A percentile compares a stretch with the other conserved stretches of the same genome.
Evolutionary conservation across 2,888 invertebrate genomes (phyloP).

Genomic region (Lepidocyrtoides sp.): DNA sequence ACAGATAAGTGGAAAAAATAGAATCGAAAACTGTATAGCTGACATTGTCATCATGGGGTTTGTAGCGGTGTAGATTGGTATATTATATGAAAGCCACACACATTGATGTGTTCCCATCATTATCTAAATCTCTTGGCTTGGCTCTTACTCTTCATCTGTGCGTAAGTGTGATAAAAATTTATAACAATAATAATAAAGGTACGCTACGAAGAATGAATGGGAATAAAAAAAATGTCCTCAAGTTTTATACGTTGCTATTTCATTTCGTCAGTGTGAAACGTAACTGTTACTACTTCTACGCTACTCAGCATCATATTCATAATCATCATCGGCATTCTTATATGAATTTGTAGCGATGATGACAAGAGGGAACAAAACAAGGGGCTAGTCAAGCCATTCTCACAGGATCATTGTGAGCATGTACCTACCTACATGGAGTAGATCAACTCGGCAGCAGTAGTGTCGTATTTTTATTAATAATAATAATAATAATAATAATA

Average conservation of each 20-base stretch:
- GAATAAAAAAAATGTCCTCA: conserved; percentile 30
- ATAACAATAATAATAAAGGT: conserved; percentile 38
- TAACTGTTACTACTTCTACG: conserved; percentile 61
- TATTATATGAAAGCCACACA: conserved; percentile 60
- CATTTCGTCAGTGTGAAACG: conserved; percentile 60
- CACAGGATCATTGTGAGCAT: conserved; percentile 21
- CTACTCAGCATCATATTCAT: too few relatives aligned
- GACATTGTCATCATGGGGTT: conserved; percentile 14
- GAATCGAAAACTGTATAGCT: conserved; percentile 30
- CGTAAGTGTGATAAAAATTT: conserved; percentile 37
- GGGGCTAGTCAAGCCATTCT: conserved; percentile 12
- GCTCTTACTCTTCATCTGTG: conserved; percentile 39
- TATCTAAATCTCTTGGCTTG: background rate
- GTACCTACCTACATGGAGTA: conserved; percentile 18
- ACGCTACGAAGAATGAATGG: conserved; percentile 27
- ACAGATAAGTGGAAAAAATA: conserved; percentile 52
- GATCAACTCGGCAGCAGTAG: conserved; percentile 20
- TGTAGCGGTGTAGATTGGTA: background rate
- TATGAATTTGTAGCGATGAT: conserved; percentile 38
- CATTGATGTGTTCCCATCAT: conserved; percentile 68
- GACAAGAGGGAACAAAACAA: conserved; percentile 58
- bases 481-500: too few relatives aligned
- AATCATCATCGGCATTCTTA: conserved; percentile 35
- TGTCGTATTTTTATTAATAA: conserved; percentile 57
- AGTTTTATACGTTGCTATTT: conserved; percentile 17